A percentile compares a stretch with the other conserved stretches of the same genome.
Conservation (phyloP, 2,113 vertebrate genomes). For the Erythrolamprus reginae region DNA sequence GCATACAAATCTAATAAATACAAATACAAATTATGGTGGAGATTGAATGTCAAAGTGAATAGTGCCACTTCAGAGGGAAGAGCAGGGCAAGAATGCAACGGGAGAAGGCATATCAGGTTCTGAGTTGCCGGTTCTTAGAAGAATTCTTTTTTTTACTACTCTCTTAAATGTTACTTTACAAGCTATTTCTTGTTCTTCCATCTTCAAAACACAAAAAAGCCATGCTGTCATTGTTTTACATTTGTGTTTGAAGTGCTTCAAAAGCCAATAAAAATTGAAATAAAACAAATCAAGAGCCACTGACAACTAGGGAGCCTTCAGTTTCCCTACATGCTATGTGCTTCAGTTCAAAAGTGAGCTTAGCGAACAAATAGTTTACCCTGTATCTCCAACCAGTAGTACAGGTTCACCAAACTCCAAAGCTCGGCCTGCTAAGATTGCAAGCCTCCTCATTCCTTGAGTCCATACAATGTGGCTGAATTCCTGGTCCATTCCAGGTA, state of each 20-base stretch:
- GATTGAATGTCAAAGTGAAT: not conserved
- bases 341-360: not conserved
- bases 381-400: constrained; percentile 91
- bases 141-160: not conserved
- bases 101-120: not conserved
- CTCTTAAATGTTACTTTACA: not conserved
- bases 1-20: too few species aligned
- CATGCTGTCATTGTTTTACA: not conserved
- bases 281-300: not conserved
- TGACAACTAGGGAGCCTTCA: not conserved
- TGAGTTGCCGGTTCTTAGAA: not conserved
- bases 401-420: constrained; percentile 90
- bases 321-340: not conserved
- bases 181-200: not conserved
- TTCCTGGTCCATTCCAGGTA: constrained; percentile 72
- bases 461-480: constrained; percentile 94
- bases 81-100: not conserved
- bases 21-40: too few species aligned
- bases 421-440: constrained; percentile 84
- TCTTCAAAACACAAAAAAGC: not conserved
- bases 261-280: not conserved
- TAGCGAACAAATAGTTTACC: constrained; percentile 67
- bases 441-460: constrained; percentile 80
- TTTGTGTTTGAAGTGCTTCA: not conserved
- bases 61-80: not conserved